Percentiles rank a stretch among this genome's conserved stretches.
Evolutionary conservation across 2,797 vertebrate species (phyloP).

Genomic region (Crenichthys baileyi): DNA sequence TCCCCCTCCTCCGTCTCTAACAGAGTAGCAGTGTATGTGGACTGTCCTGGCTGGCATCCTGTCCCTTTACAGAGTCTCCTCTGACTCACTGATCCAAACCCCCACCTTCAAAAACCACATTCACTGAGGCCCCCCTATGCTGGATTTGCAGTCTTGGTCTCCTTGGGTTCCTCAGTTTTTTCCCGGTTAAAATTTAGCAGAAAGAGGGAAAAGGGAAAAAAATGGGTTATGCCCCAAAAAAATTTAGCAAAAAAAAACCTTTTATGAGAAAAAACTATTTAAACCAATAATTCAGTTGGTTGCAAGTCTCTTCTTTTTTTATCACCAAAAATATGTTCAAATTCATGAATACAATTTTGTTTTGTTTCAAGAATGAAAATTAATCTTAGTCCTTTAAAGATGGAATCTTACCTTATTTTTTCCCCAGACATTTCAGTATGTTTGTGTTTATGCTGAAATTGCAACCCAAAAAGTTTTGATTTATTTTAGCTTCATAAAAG

Average conservation of each 20-base stretch:
- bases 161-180: constrained; percentile 7
- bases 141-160: neutral
- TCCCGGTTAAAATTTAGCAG: too few relatives aligned
- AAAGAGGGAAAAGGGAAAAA: neutral
- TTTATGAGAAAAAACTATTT: neutral
- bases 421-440: too few relatives aligned
- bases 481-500: too few relatives aligned
- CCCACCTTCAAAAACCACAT: neutral
- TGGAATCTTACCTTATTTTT: neutral
- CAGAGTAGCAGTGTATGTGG: too few relatives aligned
- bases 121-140: neutral
- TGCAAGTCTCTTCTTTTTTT: too few relatives aligned
- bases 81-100: neutral
- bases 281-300: too few relatives aligned
- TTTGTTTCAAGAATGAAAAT: neutral
- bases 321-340: neutral
- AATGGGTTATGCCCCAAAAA: neutral
- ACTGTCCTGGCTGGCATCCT: too few relatives aligned
- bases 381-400: neutral
- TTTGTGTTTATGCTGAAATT: too few relatives aligned
- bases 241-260: neutral
- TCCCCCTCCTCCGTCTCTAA: too few relatives aligned
- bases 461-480: too few relatives aligned
- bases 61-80: too few relatives aligned
- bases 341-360: neutral